Percentiles rank a stretch among this genome's conserved stretches.
Evolutionary conservation across 2,797 vertebrate genomes (phyloP).

Genomic region (Pipistrellus pygmaeus): DNA sequence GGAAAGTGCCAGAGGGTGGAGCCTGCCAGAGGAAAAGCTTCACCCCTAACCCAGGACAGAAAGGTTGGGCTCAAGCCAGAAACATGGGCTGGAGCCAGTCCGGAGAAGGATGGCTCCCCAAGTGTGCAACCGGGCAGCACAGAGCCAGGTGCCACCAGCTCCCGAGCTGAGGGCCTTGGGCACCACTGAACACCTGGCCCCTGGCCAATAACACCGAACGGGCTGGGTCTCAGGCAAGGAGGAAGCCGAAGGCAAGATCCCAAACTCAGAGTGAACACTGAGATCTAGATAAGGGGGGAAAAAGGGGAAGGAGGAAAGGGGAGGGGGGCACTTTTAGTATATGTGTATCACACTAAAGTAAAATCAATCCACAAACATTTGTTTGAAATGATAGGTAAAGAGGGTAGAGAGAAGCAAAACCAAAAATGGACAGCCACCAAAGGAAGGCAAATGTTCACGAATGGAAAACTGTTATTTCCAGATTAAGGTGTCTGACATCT

Average conservation of each 20-base stretch:
- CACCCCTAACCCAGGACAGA: neutral
- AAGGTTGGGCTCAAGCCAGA: neutral
- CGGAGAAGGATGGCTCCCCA: neutral
- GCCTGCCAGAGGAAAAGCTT: neutral
- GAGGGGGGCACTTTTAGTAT: neutral
- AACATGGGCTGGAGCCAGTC: neutral
- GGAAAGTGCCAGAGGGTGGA: neutral
- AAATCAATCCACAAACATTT: neutral
- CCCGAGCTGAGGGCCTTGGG: neutral
- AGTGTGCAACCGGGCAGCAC: neutral
- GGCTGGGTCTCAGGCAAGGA: too few species aligned
- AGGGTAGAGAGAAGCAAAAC: neutral
- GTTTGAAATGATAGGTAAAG: neutral
- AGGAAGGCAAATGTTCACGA: neutral
- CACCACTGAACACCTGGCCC: neutral
- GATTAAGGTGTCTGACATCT: neutral
- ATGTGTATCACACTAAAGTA: neutral
- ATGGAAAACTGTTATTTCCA: conserved; percentile 3
- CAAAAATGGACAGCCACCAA: neutral
- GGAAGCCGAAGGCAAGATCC: neutral
- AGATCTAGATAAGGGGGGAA: neutral
- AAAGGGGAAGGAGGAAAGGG: rapidly evolving
- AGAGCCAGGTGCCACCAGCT: neutral
- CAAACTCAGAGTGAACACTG: neutral
- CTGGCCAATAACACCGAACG: rapidly evolving